Evolutionary conservation across 2,888 invertebrate genomes (phyloP).

Genomic region (Patella caerulea): DNA sequence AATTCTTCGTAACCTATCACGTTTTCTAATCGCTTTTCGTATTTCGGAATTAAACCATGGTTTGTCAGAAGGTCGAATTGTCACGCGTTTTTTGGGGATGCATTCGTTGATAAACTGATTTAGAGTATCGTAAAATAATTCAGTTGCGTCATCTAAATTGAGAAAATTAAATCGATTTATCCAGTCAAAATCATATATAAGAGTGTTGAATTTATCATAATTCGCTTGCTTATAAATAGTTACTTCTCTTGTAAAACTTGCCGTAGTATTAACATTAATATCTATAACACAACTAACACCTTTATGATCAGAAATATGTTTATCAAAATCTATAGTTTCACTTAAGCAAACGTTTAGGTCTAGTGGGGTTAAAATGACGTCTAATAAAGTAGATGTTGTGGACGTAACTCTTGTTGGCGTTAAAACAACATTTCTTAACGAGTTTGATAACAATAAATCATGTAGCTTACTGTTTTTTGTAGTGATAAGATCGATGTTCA

Average conservation of each 20-base stretch:
- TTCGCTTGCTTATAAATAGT: neutral
- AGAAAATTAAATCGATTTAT: neutral
- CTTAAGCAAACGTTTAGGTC: neutral
- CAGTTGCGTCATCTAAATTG: neutral
- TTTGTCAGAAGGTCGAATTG: neutral
- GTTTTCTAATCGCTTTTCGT: neutral
- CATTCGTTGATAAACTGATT: neutral
- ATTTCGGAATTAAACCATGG: neutral
- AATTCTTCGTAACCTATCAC: neutral
- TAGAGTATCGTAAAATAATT: neutral
- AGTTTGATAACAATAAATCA: neutral
- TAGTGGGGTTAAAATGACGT: neutral
- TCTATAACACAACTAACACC: neutral
- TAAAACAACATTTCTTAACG: neutral
- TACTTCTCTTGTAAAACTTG: neutral
- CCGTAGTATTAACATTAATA: too few relatives aligned
- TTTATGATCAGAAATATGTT: neutral
- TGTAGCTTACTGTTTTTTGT: neutral
- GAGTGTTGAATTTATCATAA: neutral
- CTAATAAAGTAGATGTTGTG: neutral
- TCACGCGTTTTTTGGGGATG: neutral
- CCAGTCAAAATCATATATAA: neutral
- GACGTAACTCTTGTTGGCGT: neutral
- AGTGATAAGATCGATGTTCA: neutral
- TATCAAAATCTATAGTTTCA: neutral